These are phyloP conservation scores for Netelia inedita DNA, from an alignment of 2,888 invertebrate species.

Conservation along the genomic window DNA sequence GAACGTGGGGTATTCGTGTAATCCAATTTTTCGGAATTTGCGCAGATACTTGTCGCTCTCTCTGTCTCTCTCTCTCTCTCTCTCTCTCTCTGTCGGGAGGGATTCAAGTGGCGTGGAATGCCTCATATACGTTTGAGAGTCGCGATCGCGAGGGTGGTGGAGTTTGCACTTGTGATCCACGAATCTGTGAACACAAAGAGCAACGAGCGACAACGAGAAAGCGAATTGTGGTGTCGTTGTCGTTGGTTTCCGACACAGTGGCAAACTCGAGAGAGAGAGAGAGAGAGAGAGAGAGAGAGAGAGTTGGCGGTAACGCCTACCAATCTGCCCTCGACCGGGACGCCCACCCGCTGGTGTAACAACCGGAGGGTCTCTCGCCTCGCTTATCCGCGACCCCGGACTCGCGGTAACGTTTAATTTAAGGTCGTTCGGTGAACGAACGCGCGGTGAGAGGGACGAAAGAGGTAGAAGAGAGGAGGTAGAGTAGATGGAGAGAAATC, in stretches of 20 bases:
- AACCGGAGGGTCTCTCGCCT: slow-evolving; percentile 1
- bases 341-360: slow-evolving; percentile 70
- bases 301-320: slow-evolving; percentile 81
- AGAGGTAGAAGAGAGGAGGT: background rate
- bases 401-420: slow-evolving; percentile 66
- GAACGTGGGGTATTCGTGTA: background rate
- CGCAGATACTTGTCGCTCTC: background rate
- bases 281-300: too few relatives aligned
- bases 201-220: slow-evolving; percentile 1
- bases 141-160: slow-evolving; percentile 5
- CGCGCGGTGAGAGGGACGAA: slow-evolving; percentile 26
- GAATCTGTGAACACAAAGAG: slow-evolving; percentile 5
- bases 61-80: too few relatives aligned
- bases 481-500: slow-evolving; percentile 4
- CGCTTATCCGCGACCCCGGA: slow-evolving; percentile 60
- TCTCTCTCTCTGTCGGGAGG: too few relatives aligned
- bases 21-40: slow-evolving; percentile 1
- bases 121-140: slow-evolving; percentile 21
- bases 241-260: slow-evolving; percentile 54
- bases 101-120: background rate
- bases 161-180: slow-evolving; percentile 23
- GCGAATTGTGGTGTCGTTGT: slow-evolving; percentile 47
- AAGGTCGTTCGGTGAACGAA: slow-evolving; percentile 60
- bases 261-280: slow-evolving; percentile 55
- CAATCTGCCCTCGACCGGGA: slow-evolving; percentile 78